A percentile compares a stretch with the other conserved stretches of the same genome.
These are phyloP conservation scores for Galagoides demidoff DNA, from an alignment of 2,797 vertebrate species.

Conservation along the genomic window DNA sequence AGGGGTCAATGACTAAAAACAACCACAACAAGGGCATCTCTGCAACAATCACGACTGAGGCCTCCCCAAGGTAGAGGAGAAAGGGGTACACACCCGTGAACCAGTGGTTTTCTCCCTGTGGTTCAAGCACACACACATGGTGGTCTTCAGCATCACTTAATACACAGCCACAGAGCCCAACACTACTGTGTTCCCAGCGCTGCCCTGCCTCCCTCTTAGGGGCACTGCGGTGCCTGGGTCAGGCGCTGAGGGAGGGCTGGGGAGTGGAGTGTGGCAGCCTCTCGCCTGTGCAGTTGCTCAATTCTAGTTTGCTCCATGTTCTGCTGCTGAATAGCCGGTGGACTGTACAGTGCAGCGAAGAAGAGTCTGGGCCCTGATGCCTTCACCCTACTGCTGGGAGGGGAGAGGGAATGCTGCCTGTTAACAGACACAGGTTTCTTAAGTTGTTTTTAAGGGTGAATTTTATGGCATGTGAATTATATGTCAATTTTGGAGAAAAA, in stretches of 20 bases:
- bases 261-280: accelerated
- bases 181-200: neutral
- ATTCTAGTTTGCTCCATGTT: neutral
- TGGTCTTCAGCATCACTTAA: neutral
- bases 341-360: neutral
- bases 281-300: accelerated
- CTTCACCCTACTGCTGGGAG: neutral
- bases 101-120: neutral
- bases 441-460: neutral
- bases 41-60: neutral
- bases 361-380: neutral
- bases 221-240: neutral
- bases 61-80: neutral
- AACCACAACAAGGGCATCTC: neutral
- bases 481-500: neutral
- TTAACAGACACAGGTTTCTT: neutral
- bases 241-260: neutral
- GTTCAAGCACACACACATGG: neutral
- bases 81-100: neutral
- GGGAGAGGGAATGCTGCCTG: neutral
- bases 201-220: neutral
- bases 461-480: conserved; percentile 13
- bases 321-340: neutral
- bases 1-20: neutral
- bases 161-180: neutral